A percentile compares a stretch with the other conserved stretches of the same genome.
Conservation (phyloP, 1,140 invertebrate genomes). For the Apis florea region DNA sequence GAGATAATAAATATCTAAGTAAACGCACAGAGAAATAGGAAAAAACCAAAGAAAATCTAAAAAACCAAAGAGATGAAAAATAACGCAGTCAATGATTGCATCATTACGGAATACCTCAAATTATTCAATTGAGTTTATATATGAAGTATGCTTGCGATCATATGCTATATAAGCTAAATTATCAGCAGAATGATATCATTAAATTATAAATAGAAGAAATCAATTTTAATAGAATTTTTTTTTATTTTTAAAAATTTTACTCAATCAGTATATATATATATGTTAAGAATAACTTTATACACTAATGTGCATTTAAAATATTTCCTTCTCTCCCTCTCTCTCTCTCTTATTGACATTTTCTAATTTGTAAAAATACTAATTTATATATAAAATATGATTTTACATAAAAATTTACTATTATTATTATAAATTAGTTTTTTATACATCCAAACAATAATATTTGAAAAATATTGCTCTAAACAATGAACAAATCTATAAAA, state of each 20-base stretch:
- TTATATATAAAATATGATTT: background rate
- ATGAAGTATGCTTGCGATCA: slow-evolving; percentile 16
- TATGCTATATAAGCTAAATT: background rate
- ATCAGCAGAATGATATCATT: background rate
- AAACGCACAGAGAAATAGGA: slow-evolving; percentile 8
- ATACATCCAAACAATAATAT: background rate
- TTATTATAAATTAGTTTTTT: slow-evolving; percentile 5
- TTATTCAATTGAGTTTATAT: slow-evolving; percentile 25
- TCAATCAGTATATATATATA: background rate
- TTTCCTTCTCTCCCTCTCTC: too few species aligned
- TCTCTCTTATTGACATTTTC: background rate
- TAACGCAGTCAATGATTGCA: background rate
- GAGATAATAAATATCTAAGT: slow-evolving; percentile 19
- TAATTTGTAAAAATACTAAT: background rate
- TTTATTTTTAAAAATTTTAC: slow-evolving; percentile 16
- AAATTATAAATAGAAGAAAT: background rate
- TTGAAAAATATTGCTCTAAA: slow-evolving; percentile 9
- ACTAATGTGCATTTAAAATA: background rate
- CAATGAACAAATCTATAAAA: slow-evolving; percentile 30
- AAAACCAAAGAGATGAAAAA: slow-evolving; percentile 55
- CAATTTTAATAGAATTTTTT: slow-evolving; percentile 22
- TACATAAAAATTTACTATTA: background rate
- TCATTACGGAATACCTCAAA: slow-evolving; percentile 52
- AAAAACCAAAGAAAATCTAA: slow-evolving; percentile 59
- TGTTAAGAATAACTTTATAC: background rate